Evolutionary conservation across 1,140 invertebrate species (phyloP).

Genomic region (Akabosia matsudoensis): DNA sequence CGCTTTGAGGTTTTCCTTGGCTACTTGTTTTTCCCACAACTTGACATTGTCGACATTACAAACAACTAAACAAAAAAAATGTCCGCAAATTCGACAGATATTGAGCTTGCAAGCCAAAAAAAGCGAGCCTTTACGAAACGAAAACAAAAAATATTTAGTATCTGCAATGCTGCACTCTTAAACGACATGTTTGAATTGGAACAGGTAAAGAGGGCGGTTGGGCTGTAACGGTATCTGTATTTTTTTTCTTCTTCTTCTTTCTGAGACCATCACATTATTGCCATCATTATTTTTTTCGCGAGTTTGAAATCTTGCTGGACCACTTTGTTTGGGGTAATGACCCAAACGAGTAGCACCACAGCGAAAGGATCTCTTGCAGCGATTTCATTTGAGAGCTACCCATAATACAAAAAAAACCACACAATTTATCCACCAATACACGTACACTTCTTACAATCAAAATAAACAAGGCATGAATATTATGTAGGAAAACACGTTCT

Average conservation of each 20-base stretch:
- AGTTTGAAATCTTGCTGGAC: constrained; percentile 23
- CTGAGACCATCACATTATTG: constrained; percentile 17
- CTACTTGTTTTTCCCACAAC: no score
- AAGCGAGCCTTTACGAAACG: no score
- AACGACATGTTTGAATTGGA: no score
- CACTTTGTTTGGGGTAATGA: constrained; percentile 24
- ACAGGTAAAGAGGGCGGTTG: constrained; percentile 24
- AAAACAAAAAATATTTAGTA: no score
- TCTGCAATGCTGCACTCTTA: no score
- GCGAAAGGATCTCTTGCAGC: neutral
- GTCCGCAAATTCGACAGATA: no score
- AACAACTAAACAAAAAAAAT: no score
- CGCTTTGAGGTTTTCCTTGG: no score
- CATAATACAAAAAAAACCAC: neutral
- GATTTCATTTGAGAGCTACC: no score
- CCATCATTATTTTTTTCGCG: constrained; percentile 23
- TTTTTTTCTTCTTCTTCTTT: no score
- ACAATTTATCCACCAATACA: neutral
- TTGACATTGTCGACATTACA: no score
- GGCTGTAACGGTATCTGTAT: constrained; percentile 18
- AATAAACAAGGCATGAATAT: neutral
- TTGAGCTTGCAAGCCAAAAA: no score
- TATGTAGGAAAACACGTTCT: constrained; percentile 17
- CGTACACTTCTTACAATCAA: neutral
- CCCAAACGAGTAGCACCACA: constrained; percentile 15